Evolutionary conservation across 2,113 vertebrate species (phyloP), one percentile per base, ranked within the genome.

Genomic region (Patagioenas fasciata): DNA sequence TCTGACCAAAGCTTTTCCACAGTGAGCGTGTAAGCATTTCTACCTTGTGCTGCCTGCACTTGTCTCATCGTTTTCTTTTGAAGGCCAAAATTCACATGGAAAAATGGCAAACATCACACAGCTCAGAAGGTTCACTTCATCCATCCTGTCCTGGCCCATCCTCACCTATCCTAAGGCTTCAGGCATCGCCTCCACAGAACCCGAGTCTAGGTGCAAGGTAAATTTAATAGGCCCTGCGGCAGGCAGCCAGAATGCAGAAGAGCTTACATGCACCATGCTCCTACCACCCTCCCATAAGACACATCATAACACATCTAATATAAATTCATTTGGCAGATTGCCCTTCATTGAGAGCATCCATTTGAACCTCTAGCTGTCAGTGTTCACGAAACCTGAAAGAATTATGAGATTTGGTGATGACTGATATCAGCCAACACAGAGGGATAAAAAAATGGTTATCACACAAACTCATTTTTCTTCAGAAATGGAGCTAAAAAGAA

Each of bases 151-250:
- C 72, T 50, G 20, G 53, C 29, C 29, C 23, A 54, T 50, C 29
- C 48, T 69, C 40, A 51, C 14, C 24, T n/a, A 31, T 4, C 9
- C 31, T 17, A 32, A 56, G 18, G 18, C 62, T 72, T 67, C 73
- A 69, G 48, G 26, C 31, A 36, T 32, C 13, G 23, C 24, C 60
- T 61, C 40, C 0, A 0, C 53, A 36, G 85, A 79, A 51, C 11
- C 20, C 0, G 0, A 38, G 19, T 16, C 17, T 34, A 54, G 19
- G 61, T 0, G 0, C 69, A 73, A 67, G 60, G 20, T 21, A 28
- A 2, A 10, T 20, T 48, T 72, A 53, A 26, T 10, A 58, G 36
- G 36, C 6, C 7, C 26, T 3, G 1, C 13, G 21, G 42, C 14
- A 75, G 32, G 47, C 53, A 86, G 48, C 15, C 3, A 0, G 32